These are phyloP conservation scores for Diaphora mendica DNA, from an alignment of 2,888 invertebrate genomes.

Conservation along the genomic window DNA sequence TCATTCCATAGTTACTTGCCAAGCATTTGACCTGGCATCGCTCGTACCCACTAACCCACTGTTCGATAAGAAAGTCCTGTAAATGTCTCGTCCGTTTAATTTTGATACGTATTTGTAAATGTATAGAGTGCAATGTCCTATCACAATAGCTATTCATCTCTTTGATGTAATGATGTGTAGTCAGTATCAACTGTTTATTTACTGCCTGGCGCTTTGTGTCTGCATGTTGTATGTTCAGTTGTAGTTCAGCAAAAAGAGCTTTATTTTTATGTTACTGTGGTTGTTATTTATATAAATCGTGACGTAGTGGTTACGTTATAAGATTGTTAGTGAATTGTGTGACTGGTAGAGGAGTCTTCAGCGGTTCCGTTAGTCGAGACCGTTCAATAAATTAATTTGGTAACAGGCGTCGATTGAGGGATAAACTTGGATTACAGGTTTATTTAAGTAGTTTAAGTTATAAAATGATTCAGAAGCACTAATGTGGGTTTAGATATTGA, in stretches of 20 bases:
- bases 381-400: slow-evolving; percentile 82
- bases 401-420: slow-evolving; percentile 56
- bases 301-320: slow-evolving; percentile 46
- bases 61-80: slow-evolving; percentile 67
- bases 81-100: slow-evolving; percentile 52
- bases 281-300: slow-evolving; percentile 43
- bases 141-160: slow-evolving; percentile 72
- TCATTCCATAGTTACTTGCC: slow-evolving; percentile 74
- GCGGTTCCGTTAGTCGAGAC: slow-evolving; percentile 76
- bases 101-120: slow-evolving; percentile 63
- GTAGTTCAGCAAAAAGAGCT: slow-evolving; percentile 50
- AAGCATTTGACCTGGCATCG: slow-evolving; percentile 80
- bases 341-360: slow-evolving; percentile 81
- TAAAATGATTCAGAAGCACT: slow-evolving; percentile 35
- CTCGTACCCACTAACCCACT: slow-evolving; percentile 83
- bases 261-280: slow-evolving; percentile 45
- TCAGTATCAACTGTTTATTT: slow-evolving; percentile 85
- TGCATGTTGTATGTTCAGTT: slow-evolving; percentile 57
- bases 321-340: slow-evolving; percentile 61
- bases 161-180: slow-evolving; percentile 83
- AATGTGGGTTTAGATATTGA: slow-evolving; percentile 34
- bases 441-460: slow-evolving; percentile 38
- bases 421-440: slow-evolving; percentile 49
- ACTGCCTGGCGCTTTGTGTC: slow-evolving; percentile 64
- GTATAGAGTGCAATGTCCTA: slow-evolving; percentile 72